Percentiles rank a stretch among this genome's conserved stretches.
Evolutionary conservation across 2,888 invertebrate species (phyloP).

Genomic region (Chorisops tibialis): DNA sequence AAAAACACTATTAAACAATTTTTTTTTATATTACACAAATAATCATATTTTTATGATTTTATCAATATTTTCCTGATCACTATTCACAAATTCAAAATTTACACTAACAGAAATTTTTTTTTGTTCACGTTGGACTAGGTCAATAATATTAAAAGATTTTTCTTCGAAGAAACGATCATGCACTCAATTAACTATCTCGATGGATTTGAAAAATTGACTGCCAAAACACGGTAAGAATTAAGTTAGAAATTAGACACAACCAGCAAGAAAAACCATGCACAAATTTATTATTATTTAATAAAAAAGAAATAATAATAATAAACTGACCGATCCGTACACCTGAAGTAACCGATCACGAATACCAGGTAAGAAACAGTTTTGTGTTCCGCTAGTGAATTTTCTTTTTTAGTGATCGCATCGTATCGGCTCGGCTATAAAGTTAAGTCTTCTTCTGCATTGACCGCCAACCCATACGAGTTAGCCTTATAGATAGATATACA

Average conservation of each 20-base stretch:
- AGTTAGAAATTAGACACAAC: no score
- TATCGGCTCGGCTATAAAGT: not conserved
- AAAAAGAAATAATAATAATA: slow-evolving; percentile 1
- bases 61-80: no score
- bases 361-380: slow-evolving; percentile 34
- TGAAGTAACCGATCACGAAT: slow-evolving; percentile 50
- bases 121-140: no score
- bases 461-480: not conserved
- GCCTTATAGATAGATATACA: no score
- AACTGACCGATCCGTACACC: slow-evolving; percentile 47
- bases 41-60: no score
- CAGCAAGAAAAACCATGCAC: not conserved
- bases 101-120: no score
- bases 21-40: no score
- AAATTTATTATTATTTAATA: not conserved
- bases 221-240: no score
- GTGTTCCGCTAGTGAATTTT: slow-evolving; percentile 30
- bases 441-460: slow-evolving; percentile 9
- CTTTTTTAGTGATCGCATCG: slow-evolving; percentile 11
- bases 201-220: not conserved
- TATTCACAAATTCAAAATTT: no score
- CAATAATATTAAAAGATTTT: no score
- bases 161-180: not conserved
- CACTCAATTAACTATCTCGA: not conserved
- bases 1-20: no score